Conservation (phyloP, 2,113 vertebrate species). For the Leucosticte australis region DNA sequence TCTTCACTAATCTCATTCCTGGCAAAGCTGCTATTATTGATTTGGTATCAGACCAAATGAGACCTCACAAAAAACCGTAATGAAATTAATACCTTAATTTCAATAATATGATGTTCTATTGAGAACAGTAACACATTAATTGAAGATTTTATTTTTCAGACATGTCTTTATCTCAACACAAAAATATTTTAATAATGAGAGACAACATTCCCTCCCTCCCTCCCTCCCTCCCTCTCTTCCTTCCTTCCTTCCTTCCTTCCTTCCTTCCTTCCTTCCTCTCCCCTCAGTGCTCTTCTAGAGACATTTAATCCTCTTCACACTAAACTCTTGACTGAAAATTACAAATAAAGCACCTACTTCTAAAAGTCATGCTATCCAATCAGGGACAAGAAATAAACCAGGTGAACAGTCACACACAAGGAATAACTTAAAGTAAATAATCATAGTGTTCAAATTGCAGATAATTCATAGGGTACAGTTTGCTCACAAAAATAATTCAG, state of each 20-base stretch:
- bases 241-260: too few species aligned
- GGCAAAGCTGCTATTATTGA: background rate
- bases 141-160: background rate
- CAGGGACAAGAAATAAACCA: background rate
- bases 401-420: background rate
- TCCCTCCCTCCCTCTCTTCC: background rate
- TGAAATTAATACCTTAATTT: background rate
- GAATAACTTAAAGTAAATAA: conserved; percentile 45
- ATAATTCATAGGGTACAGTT: conserved; percentile 34
- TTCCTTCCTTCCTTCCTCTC: background rate
- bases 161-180: background rate
- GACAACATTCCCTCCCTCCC: background rate
- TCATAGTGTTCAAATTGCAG: conserved; percentile 33
- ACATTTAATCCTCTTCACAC: background rate
- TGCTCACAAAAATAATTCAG: conserved; percentile 56
- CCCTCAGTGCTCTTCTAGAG: background rate
- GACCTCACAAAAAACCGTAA: background rate
- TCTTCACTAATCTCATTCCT: background rate
- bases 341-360: background rate
- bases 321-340: background rate
- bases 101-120: background rate
- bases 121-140: background rate
- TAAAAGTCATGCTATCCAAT: background rate
- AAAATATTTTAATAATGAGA: background rate
- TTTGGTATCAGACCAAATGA: background rate